Conservation (phyloP, 2,888 invertebrate species). For the Ypsolopha scabrella region DNA sequence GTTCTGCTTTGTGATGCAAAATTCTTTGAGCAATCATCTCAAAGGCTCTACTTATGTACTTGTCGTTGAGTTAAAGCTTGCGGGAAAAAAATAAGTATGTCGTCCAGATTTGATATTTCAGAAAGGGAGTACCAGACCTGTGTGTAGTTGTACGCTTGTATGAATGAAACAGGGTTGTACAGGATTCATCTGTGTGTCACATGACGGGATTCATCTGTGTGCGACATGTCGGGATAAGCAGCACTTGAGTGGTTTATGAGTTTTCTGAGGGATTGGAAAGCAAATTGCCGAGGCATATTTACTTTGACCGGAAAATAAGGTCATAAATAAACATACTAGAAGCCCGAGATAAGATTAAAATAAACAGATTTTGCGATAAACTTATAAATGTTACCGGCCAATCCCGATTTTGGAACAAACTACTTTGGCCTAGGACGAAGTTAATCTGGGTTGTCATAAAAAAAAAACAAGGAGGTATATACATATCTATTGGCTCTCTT, state of each 20-base stretch:
- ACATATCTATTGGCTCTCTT: too few relatives aligned
- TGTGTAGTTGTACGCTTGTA: slow-evolving; percentile 18
- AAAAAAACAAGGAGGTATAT: too few relatives aligned
- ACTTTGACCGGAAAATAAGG: slow-evolving; percentile 1
- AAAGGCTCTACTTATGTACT: slow-evolving; percentile 14
- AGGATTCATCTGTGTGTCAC: background rate
- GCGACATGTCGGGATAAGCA: slow-evolving; percentile 13
- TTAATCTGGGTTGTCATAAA: too few relatives aligned
- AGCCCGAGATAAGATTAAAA: too few relatives aligned
- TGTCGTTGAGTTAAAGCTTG: slow-evolving; percentile 9
- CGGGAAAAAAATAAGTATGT: slow-evolving; percentile 44
- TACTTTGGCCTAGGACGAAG: too few relatives aligned
- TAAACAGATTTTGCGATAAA: too few relatives aligned
- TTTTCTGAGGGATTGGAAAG: slow-evolving; percentile 18
- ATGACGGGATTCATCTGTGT: background rate
- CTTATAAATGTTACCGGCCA: too few relatives aligned
- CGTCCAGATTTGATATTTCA: slow-evolving; percentile 45
- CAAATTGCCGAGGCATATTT: slow-evolving; percentile 2
- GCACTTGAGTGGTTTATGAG: slow-evolving; percentile 31
- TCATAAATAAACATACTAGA: background rate
- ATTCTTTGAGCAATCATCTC: slow-evolving; percentile 45
- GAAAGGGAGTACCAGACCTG: slow-evolving; percentile 18
- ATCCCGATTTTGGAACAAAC: too few relatives aligned
- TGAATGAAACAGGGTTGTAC: background rate
- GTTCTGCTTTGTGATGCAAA: slow-evolving; percentile 21